Percentiles rank a stretch among this genome's conserved stretches.
These are phyloP conservation scores for Caenorhabditis zanzibari DNA, from an alignment of 2,888 invertebrate species.

Conservation along the genomic window DNA sequence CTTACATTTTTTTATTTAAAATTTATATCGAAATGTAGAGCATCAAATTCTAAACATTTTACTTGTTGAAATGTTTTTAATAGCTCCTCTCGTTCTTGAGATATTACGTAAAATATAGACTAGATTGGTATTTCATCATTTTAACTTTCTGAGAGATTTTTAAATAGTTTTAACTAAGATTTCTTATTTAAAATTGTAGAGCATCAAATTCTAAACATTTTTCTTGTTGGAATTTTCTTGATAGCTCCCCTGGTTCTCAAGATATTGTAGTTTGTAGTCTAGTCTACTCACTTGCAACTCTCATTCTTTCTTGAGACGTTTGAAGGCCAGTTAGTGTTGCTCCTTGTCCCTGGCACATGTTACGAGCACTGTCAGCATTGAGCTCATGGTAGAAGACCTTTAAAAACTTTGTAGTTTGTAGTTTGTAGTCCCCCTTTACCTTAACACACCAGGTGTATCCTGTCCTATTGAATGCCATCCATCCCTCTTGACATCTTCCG, in stretches of 20 bases:
- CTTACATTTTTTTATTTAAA: too few species aligned
- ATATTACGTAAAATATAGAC: too few species aligned
- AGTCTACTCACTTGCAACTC: background rate
- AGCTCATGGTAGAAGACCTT: too few species aligned
- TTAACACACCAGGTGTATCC: conserved; percentile 14
- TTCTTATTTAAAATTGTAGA: background rate
- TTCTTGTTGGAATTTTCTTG: background rate
- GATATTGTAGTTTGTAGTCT: background rate
- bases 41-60: too few species aligned
- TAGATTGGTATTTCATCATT: too few species aligned
- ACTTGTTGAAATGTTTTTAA: too few species aligned
- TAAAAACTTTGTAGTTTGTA: background rate
- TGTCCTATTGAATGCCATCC: conserved; percentile 17
- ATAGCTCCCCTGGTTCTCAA: background rate
- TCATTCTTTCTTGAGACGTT: conserved; percentile 3
- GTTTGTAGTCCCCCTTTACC: background rate
- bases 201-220: background rate
- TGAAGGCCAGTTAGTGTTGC: conserved; percentile 15
- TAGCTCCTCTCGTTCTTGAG: too few species aligned
- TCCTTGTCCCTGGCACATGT: background rate
- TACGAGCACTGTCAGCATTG: background rate
- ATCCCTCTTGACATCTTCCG: background rate
- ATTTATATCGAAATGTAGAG: too few species aligned
- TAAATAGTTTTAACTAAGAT: too few species aligned
- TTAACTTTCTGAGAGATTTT: too few species aligned